These are phyloP conservation scores for Neoaliturus tenellus DNA, from an alignment of 2,888 invertebrate species.

Conservation along the genomic window DNA sequence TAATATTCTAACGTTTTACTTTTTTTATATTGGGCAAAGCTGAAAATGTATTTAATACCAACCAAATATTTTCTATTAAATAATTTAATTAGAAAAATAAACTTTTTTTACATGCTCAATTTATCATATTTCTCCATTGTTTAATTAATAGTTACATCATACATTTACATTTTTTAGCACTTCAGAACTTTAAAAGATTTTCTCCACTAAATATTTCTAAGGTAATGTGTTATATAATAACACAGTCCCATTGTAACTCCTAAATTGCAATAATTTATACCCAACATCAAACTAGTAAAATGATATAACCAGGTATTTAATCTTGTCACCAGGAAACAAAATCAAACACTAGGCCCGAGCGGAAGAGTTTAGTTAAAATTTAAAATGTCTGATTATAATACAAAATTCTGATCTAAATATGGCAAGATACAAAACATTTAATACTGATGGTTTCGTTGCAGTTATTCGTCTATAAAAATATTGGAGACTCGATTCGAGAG, in stretches of 20 bases:
- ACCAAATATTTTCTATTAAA: not conserved
- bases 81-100: not conserved
- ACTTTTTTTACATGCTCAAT: not conserved
- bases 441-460: conserved; percentile 15
- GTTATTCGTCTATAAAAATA: not conserved
- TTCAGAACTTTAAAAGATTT: too few relatives aligned
- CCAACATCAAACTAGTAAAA: not conserved
- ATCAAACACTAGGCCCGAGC: not conserved
- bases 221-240: too few relatives aligned
- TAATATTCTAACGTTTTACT: too few relatives aligned
- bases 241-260: too few relatives aligned
- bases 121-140: too few relatives aligned
- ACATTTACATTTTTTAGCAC: too few relatives aligned
- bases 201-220: too few relatives aligned
- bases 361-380: not conserved
- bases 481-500: not conserved
- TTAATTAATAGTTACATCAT: too few relatives aligned
- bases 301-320: not conserved
- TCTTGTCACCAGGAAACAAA: not conserved
- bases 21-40: too few relatives aligned
- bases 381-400: not conserved
- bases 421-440: not conserved
- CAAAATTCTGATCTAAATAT: not conserved
- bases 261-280: too few relatives aligned
- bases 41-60: not conserved